Evolutionary conservation across 2,888 invertebrate species (phyloP).

Genomic region (Aleiodes leptofemur): DNA sequence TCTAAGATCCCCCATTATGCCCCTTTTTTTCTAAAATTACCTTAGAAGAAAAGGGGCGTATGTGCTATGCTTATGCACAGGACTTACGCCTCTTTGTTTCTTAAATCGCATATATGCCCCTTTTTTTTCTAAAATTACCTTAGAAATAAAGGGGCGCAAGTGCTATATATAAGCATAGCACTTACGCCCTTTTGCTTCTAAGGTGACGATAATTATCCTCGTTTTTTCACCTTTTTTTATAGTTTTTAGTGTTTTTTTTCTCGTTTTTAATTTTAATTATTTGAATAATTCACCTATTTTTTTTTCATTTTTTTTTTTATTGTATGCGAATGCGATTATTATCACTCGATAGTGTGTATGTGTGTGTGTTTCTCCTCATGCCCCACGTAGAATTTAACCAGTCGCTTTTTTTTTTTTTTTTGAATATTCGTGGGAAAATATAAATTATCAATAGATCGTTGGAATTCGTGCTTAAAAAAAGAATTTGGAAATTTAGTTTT

Average conservation of each 20-base stretch:
- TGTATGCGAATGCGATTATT: not conserved
- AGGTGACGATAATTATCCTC: slow-evolving; percentile 31
- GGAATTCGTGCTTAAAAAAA: no score
- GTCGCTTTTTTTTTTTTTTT: slow-evolving; percentile 11
- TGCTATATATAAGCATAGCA: no score
- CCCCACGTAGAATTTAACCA: not conserved
- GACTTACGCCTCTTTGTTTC: no score
- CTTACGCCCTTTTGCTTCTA: no score
- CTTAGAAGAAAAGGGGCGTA: no score
- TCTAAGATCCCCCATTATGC: not conserved
- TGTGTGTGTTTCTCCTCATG: no score
- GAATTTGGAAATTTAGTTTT: not conserved
- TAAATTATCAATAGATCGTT: no score
- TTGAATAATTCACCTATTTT: slow-evolving; percentile 8
- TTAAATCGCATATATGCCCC: no score
- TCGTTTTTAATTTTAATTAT: slow-evolving; percentile 16
- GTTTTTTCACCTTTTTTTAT: slow-evolving; percentile 37
- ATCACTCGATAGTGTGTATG: not conserved
- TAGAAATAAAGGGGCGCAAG: no score
- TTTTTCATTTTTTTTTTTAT: not conserved
- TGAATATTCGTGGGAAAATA: not conserved
- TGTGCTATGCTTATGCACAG: no score
- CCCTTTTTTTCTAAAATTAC: no score
- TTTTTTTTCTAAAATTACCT: no score
- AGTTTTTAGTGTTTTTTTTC: not conserved